These are phyloP conservation scores for Brachycybe producta DNA, from an alignment of 2,888 invertebrate genomes.

Conservation along the genomic window DNA sequence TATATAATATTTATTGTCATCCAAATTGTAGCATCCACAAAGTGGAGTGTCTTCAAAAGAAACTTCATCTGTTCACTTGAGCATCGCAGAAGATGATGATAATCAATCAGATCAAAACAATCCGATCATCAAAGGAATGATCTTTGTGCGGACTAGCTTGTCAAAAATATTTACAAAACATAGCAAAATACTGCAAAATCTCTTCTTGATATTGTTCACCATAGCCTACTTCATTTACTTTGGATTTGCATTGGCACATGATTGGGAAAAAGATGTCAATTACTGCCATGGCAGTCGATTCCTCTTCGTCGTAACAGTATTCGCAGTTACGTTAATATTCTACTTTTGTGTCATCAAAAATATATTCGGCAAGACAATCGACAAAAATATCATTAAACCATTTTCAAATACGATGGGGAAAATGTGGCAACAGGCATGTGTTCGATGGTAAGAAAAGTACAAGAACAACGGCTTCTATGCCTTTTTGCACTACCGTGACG, in stretches of 20 bases:
- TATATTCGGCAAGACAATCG: slow-evolving; percentile 38
- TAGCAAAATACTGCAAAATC: neutral
- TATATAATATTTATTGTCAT: too few relatives aligned
- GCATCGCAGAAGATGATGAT: neutral
- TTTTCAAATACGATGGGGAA: slow-evolving; percentile 39
- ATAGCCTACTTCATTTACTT: slow-evolving; percentile 13
- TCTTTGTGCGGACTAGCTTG: neutral
- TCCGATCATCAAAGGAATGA: neutral
- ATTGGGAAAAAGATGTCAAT: slow-evolving; percentile 4
- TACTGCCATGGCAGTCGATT: slow-evolving; percentile 59
- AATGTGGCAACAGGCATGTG: neutral
- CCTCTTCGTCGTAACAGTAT: slow-evolving; percentile 47
- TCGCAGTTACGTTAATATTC: slow-evolving; percentile 47
- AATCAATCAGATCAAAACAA: neutral
- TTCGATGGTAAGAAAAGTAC: slow-evolving; percentile 9
- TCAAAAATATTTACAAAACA: neutral
- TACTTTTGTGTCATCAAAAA: slow-evolving; percentile 52
- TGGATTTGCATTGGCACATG: slow-evolving; percentile 11
- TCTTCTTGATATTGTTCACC: neutral
- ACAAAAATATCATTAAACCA: slow-evolving; percentile 22
- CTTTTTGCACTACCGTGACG: too few relatives aligned
- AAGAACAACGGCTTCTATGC: too few relatives aligned
- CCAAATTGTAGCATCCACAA: too few relatives aligned
- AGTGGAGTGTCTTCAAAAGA: neutral
- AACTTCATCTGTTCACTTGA: too few relatives aligned